These are phyloP conservation scores for Hirtodrosophila trivittata DNA, from an alignment of 2,888 invertebrate species.

Conservation along the genomic window DNA sequence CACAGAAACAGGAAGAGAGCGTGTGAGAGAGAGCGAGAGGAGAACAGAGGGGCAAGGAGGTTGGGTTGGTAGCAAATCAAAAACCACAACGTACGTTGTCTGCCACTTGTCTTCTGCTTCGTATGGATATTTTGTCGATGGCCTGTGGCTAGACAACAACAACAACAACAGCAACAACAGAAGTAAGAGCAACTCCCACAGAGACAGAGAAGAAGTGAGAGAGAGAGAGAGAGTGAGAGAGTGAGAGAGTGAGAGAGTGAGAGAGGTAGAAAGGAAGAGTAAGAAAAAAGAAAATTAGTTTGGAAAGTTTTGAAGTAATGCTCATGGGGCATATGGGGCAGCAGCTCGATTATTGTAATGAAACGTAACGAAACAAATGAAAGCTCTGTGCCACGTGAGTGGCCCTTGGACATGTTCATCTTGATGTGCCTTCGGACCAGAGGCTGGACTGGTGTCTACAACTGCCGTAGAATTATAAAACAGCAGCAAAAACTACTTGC, in stretches of 20 bases:
- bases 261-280: constrained; percentile 6
- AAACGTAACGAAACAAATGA: constrained; percentile 77
- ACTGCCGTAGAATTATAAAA: no score
- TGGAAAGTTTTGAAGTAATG: not conserved
- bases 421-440: constrained; percentile 34
- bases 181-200: constrained; percentile 9
- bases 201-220: constrained; percentile 1
- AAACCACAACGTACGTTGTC: constrained; percentile 54
- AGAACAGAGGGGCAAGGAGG: constrained; percentile 31
- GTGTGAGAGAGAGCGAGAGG: constrained; percentile 4
- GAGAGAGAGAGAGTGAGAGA: not conserved
- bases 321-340: constrained; percentile 7
- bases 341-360: constrained; percentile 69
- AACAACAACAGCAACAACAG: constrained; percentile 12
- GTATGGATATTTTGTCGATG: constrained; percentile 28
- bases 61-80: constrained; percentile 47
- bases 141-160: not conserved
- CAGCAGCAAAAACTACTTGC: constrained; percentile 58
- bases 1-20: not conserved
- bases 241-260: not conserved
- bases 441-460: not conserved
- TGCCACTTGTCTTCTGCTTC: not conserved
- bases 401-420: constrained; percentile 65
- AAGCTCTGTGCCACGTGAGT: constrained; percentile 75
- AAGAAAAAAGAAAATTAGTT: not conserved